phyloP scores from a whole-genome alignment of 1,140 invertebrate genomes.

The Ridgeia piscesae region DNA sequence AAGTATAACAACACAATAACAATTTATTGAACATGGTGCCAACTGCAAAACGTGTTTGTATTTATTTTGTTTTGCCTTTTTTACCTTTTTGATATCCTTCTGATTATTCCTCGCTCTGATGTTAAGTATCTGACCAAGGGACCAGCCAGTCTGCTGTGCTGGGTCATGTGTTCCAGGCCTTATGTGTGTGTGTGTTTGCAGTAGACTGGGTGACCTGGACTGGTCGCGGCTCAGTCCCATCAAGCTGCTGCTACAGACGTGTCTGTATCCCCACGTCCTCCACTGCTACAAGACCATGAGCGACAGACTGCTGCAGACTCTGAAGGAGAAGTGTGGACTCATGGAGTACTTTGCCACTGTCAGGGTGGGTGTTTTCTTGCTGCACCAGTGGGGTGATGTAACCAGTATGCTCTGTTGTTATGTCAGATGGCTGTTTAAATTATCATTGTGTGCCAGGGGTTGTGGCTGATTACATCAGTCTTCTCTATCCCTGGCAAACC shows the following conservation, averaged over 20 bases:
- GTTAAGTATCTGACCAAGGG: too few species aligned
- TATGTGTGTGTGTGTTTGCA: neutral
- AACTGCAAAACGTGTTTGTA: too few species aligned
- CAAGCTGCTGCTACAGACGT: slow-evolving; percentile 38
- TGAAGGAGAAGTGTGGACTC: slow-evolving; percentile 49
- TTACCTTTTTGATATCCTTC: too few species aligned
- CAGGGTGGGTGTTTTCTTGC: slow-evolving; percentile 39
- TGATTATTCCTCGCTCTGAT: too few species aligned
- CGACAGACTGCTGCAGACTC: slow-evolving; percentile 43
- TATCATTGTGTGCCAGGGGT: too few species aligned
- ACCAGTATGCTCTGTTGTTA: neutral
- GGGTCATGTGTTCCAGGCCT: too few species aligned
- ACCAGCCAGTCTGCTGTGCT: too few species aligned
- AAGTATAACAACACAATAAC: too few species aligned
- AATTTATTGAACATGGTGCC: too few species aligned
- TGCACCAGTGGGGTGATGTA: neutral
- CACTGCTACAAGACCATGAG: slow-evolving; percentile 43
- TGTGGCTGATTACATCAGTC: too few species aligned
- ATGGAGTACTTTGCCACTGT: slow-evolving; percentile 47
- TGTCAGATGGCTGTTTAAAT: neutral
- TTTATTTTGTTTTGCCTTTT: too few species aligned
- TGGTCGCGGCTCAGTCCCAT: neutral
- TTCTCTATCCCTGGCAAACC: too few species aligned
- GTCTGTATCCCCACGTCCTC: slow-evolving; percentile 47
- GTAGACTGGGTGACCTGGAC: neutral